phyloP scores from a whole-genome alignment of 92 coral and sea anemone genomes.

The Muricea muricata region DNA sequence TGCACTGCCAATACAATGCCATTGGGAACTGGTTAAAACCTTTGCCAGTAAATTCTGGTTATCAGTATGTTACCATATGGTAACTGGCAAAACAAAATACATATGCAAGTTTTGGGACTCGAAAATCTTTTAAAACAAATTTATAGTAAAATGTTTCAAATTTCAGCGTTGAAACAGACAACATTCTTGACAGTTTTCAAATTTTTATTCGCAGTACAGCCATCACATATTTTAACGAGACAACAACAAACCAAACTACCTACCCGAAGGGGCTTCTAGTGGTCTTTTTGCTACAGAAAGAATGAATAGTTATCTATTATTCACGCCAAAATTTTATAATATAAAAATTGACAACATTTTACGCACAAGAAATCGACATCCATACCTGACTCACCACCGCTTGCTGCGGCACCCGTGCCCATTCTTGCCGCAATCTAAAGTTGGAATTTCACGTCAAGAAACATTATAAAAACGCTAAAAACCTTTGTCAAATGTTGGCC shows the following conservation, averaged over 20 bases:
- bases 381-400: conserved; percentile 28
- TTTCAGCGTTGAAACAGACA: too few relatives aligned
- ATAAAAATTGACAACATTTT: neutral
- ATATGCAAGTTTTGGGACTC: too few relatives aligned
- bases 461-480: neutral
- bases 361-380: neutral
- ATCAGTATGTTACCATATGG: too few relatives aligned
- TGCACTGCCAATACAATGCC: too few relatives aligned
- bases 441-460: conserved; percentile 15
- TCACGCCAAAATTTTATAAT: neutral
- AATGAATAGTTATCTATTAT: neutral
- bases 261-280: conserved; percentile 21
- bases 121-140: too few relatives aligned
- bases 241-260: too few relatives aligned
- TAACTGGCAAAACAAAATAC: too few relatives aligned
- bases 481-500: neutral
- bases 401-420: conserved; percentile 66
- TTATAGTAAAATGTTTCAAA: too few relatives aligned
- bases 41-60: too few relatives aligned
- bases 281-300: conserved; percentile 24
- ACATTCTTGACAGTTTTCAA: neutral
- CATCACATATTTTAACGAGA: too few relatives aligned
- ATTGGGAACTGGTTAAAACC: too few relatives aligned
- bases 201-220: neutral
- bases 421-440: conserved; percentile 87